A percentile compares a stretch with the other conserved stretches of the same genome.
These are phyloP conservation scores for Danaus melanippus DNA, from an alignment of 1,140 invertebrate genomes.

Conservation along the genomic window DNA sequence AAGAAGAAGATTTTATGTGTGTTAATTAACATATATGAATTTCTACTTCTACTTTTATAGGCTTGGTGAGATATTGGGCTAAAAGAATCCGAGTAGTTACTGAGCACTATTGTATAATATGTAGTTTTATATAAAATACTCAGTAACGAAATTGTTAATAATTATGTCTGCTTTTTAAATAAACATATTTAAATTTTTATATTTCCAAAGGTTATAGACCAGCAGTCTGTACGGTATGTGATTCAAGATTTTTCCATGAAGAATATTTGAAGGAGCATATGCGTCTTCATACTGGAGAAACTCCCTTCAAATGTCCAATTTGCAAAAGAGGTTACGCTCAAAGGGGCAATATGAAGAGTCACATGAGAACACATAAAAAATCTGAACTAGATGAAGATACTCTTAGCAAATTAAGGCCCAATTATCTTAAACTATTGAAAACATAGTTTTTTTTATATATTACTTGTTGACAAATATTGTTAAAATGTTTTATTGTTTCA, in stretches of 20 bases:
- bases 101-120: too few relatives aligned
- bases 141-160: too few relatives aligned
- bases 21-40: too few relatives aligned
- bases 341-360: conserved; percentile 72
- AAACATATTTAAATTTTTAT: too few relatives aligned
- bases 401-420: conserved; percentile 58
- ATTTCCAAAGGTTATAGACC: conserved; percentile 54
- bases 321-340: conserved; percentile 79
- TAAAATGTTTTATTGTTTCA: not conserved
- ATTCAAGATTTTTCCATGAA: conserved; percentile 57
- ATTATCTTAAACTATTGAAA: conserved; percentile 60
- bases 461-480: not conserved
- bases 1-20: too few relatives aligned
- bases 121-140: too few relatives aligned
- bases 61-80: too few relatives aligned
- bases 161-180: too few relatives aligned
- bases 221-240: conserved; percentile 56
- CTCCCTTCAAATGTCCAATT: conserved; percentile 80
- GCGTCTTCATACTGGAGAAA: conserved; percentile 82
- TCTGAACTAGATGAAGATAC: conserved; percentile 53
- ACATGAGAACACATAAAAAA: conserved; percentile 61
- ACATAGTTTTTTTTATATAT: conserved; percentile 14
- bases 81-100: too few relatives aligned
- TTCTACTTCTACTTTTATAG: not conserved
- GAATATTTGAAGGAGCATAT: conserved; percentile 77